A percentile compares a stretch with the other conserved stretches of the same genome.
These are phyloP conservation scores for Zaprionus lachaisei DNA, from an alignment of 1,140 invertebrate species.

Conservation along the genomic window DNA sequence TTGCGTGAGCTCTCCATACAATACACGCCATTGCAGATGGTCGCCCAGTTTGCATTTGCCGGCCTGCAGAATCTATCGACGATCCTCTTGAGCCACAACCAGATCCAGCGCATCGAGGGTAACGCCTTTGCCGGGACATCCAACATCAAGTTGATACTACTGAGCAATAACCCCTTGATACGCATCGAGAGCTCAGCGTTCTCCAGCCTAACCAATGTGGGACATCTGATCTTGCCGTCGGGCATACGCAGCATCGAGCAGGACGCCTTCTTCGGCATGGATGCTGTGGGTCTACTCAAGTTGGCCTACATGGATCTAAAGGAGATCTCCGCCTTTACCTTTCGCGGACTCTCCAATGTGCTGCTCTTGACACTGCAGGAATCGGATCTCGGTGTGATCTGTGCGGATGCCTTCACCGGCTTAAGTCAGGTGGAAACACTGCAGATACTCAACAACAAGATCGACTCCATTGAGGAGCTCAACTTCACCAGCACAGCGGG, in stretches of 20 bases:
- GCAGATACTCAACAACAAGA: slow-evolving; percentile 93
- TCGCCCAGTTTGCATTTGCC: slow-evolving; percentile 92
- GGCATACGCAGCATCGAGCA: slow-evolving; percentile 90
- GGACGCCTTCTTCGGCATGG: slow-evolving; percentile 92
- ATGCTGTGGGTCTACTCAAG: slow-evolving; percentile 91
- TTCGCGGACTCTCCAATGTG: slow-evolving; percentile 90
- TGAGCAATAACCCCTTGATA: slow-evolving; percentile 91
- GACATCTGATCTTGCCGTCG: slow-evolving; percentile 90
- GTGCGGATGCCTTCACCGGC: slow-evolving; percentile 89
- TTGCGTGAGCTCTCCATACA: slow-evolving; percentile 92
- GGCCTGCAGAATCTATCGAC: slow-evolving; percentile 92
- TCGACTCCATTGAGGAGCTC: slow-evolving; percentile 91
- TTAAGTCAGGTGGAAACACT: slow-evolving; percentile 88
- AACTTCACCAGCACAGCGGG: slow-evolving; percentile 88
- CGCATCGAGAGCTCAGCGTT: slow-evolving; percentile 91
- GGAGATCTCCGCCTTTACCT: slow-evolving; percentile 89
- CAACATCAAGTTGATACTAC: slow-evolving; percentile 90
- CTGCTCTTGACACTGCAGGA: slow-evolving; percentile 90
- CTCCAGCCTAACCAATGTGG: slow-evolving; percentile 91
- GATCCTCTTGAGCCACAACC: slow-evolving; percentile 91
- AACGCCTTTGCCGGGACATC: slow-evolving; percentile 93
- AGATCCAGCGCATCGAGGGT: slow-evolving; percentile 90
- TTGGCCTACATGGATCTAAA: slow-evolving; percentile 92
- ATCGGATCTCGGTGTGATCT: slow-evolving; percentile 91
- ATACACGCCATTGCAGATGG: slow-evolving; percentile 90